Base-by-base conservation (phyloP, 2,888 invertebrate species). In the Drosophila flavopinicola region DNA sequence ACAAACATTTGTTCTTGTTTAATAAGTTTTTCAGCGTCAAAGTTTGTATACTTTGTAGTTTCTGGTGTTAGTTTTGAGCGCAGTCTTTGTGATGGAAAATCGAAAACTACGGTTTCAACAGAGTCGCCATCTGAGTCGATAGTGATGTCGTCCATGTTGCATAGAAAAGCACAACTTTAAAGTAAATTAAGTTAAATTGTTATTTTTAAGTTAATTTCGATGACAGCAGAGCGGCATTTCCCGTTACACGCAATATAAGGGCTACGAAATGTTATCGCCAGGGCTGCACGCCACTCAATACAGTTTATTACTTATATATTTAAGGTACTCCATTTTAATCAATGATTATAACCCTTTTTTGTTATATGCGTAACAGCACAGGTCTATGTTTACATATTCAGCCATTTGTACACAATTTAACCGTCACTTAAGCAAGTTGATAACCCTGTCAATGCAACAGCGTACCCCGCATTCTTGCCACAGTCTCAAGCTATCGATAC, bases 401-500 rank as follows among this genome's bases (percentile, higher is more conserved):
- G 20, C 4, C 20, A 20, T 23, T 5, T n/a, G n/a, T n/a, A n/a
- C n/a, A n/a, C 15, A 35, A 4, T 6, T 2, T 13, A 45, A 17
- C 11, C 2, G 39, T 1, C n/a, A 20, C 9, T 4, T 0, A 9
- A 7, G 7, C 13, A 41, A 3, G 3, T 11, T 39, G 17, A 17
- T 5, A 27, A 1, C 42, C 35, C 42, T 35, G 7, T 10, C n/a
- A n/a, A n/a, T 11, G 17, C 10, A 9, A 6, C 64, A 37, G 47
- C 67, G 24, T 66, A 68, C 59, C 5, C 1, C 1, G n/a, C 45
- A 9, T 42, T 17, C 1, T 6, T 24, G n/a, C n/a, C 13, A n/a
- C 13, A 33, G 3, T 7, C 3, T 7, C 7, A 2, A 17, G 23
- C 0, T 35, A 60, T 60, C 66, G 66, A 27, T 7, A 49, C 0